Percentiles rank a stretch among this genome's conserved stretches.
These are phyloP conservation scores for Idaea aversata DNA, from an alignment of 2,888 invertebrate species.

Conservation along the genomic window DNA sequence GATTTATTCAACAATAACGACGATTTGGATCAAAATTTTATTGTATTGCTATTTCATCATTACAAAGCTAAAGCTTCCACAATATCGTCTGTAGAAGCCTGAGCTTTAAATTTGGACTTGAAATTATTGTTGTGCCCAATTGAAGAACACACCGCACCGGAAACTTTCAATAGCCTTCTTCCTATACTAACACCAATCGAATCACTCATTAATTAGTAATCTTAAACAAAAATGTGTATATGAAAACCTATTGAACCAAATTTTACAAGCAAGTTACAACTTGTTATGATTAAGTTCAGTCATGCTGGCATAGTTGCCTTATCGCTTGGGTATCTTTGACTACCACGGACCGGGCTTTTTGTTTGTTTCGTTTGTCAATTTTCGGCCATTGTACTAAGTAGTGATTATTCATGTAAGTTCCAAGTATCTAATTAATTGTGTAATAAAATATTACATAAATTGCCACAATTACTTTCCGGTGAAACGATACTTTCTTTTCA, in stretches of 20 bases:
- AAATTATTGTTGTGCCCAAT: too few relatives aligned
- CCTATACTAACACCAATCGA: too few relatives aligned
- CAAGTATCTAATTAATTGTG: constrained; percentile 25
- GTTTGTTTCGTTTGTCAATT: neutral
- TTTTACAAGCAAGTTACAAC: neutral
- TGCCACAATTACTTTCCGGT: constrained; percentile 45
- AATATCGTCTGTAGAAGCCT: neutral
- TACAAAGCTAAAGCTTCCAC: neutral
- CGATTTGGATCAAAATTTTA: constrained; percentile 4
- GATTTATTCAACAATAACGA: constrained; percentile 19
- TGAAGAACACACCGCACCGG: too few relatives aligned
- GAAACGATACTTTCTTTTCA: constrained; percentile 50
- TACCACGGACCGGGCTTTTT: neutral
- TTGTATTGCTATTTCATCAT: neutral
- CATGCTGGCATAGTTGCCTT: neutral
- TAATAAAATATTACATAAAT: constrained; percentile 27
- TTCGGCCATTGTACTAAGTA: neutral
- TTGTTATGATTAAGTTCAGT: neutral
- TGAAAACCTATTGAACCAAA: neutral
- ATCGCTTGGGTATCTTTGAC: neutral
- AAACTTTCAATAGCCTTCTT: too few relatives aligned
- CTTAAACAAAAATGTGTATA: too few relatives aligned
- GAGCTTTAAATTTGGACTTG: too few relatives aligned
- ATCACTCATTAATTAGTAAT: too few relatives aligned
- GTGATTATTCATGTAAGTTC: constrained; percentile 11